Conservation (phyloP, 2,797 vertebrate genomes). For the Dromococcyx pavoninus region DNA sequence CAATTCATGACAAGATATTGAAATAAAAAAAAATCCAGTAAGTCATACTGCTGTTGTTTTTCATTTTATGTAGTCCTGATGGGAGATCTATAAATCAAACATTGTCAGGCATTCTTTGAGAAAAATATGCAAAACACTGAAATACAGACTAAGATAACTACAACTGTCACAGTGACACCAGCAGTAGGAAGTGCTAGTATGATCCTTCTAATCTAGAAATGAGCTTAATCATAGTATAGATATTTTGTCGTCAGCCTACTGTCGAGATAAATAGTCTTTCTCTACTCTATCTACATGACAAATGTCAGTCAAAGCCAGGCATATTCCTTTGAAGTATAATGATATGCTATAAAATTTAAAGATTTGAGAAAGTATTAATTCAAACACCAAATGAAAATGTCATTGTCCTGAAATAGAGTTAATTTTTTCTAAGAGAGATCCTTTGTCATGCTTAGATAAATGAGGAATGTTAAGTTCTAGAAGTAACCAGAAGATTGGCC, state of each 20-base stretch:
- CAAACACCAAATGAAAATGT: not conserved
- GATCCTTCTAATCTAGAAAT: slow-evolving; percentile 19
- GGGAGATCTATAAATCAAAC: not conserved
- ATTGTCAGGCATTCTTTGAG: not conserved
- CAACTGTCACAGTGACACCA: not conserved
- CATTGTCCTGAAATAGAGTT: not conserved
- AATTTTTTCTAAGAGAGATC: not conserved
- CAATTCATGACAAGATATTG: not conserved
- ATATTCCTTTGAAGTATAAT: slow-evolving; percentile 6
- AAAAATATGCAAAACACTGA: not conserved
- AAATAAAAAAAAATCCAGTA: not conserved
- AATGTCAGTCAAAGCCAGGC: slow-evolving; percentile 40
- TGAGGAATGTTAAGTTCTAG: not conserved
- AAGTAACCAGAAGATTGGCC: not conserved
- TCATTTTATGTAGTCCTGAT: not conserved
- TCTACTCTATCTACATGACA: not conserved
- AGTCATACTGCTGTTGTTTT: not conserved
- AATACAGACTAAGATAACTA: not conserved
- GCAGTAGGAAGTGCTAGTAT: not conserved
- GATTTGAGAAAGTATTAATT: not conserved
- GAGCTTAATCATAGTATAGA: slow-evolving; percentile 37
- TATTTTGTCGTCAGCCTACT: slow-evolving; percentile 15
- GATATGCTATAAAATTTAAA: not conserved
- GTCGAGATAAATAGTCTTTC: not conserved
- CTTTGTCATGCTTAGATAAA: not conserved